phyloP scores from a whole-genome alignment of 2,113 vertebrate genomes.

The Scatophagus argus region DNA sequence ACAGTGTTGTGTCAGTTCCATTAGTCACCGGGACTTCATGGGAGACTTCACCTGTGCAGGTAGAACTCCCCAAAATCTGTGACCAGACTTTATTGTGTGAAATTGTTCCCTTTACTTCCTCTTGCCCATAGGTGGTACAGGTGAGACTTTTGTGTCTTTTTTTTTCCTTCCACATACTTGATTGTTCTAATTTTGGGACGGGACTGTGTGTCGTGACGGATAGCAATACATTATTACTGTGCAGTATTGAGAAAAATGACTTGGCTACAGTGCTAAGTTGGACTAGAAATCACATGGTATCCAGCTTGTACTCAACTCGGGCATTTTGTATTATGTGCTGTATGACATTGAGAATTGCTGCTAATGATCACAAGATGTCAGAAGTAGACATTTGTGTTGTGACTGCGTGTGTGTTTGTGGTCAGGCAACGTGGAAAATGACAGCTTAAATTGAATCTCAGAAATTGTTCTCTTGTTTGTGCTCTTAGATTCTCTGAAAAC shows the following conservation, averaged over 20 bases:
- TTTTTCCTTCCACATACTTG: background rate
- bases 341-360: slow-evolving; percentile 40
- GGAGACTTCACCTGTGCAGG: background rate
- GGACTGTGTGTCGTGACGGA: slow-evolving; percentile 19
- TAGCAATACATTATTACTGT: slow-evolving; percentile 33
- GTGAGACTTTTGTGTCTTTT: background rate
- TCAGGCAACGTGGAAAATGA: background rate
- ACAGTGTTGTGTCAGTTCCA: background rate
- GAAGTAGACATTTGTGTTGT: slow-evolving; percentile 10
- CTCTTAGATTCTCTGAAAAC: slow-evolving; percentile 1
- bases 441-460: background rate
- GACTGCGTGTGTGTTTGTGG: slow-evolving; percentile 17
- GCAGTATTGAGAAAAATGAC: slow-evolving; percentile 45
- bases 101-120: background rate
- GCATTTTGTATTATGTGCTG: slow-evolving; percentile 38
- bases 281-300: slow-evolving; percentile 6
- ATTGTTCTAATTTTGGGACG: slow-evolving; percentile 39
- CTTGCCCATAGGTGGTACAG: background rate
- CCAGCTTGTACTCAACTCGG: slow-evolving; percentile 6
- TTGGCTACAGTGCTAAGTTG: slow-evolving; percentile 1
- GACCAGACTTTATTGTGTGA: background rate
- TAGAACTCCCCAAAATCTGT: background rate
- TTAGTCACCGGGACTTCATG: background rate
- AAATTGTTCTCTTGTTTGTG: background rate
- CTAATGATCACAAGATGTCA: slow-evolving; percentile 38